These are phyloP conservation scores for Aegotheles bennettii DNA, from an alignment of 2,113 vertebrate species.

Conservation along the genomic window DNA sequence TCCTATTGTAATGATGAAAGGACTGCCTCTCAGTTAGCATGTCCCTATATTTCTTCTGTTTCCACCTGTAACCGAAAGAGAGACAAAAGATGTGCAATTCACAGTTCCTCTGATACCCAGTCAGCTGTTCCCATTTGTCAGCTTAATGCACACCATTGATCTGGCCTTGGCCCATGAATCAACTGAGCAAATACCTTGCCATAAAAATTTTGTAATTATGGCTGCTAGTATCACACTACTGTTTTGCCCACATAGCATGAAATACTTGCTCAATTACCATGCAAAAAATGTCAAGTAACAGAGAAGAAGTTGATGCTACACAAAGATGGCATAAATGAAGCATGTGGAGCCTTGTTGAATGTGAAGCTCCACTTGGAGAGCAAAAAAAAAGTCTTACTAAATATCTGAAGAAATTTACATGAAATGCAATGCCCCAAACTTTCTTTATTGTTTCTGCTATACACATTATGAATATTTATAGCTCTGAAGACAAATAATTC, in stretches of 20 bases:
- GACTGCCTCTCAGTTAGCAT: not conserved
- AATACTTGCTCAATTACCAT: not conserved
- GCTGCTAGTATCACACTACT: not conserved
- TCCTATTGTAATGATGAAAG: not conserved
- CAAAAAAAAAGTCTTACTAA: not conserved
- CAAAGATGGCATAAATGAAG: not conserved
- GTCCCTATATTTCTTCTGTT: not conserved
- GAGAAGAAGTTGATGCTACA: not conserved
- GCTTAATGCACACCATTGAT: rapidly evolving
- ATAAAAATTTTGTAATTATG: not conserved
- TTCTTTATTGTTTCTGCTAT: not conserved
- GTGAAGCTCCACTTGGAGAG: not conserved
- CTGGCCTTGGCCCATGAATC: not conserved
- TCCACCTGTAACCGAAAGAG: not conserved
- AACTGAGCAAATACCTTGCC: not conserved
- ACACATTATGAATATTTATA: slow-evolving; percentile 52
- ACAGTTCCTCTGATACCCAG: not conserved
- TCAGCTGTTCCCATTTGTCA: not conserved
- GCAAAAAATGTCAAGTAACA: not conserved
- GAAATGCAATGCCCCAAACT: not conserved
- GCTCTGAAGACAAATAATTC: slow-evolving; percentile 4
- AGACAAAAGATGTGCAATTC: not conserved
- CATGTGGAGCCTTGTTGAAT: not conserved
- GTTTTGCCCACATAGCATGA: not conserved
- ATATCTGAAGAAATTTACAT: not conserved